A percentile compares a stretch with the other conserved stretches of the same genome.
phyloP scores from a whole-genome alignment of 92 coral and sea anemone genomes.

The Siderastrea siderea region DNA sequence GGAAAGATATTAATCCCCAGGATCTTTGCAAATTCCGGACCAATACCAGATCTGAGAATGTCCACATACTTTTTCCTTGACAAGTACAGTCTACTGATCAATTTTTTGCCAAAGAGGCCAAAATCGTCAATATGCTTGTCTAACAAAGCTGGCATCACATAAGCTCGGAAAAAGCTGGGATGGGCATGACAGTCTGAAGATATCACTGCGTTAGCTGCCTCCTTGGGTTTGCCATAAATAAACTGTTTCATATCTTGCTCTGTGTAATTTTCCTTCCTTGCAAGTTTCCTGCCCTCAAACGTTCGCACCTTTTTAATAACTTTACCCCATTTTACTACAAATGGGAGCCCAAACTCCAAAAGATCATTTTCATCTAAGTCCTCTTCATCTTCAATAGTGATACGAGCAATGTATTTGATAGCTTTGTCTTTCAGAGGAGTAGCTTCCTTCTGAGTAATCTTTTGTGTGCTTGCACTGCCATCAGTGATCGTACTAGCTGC shows the following conservation, averaged over 20 bases:
- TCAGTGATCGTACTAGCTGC: neutral
- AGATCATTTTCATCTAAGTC: conserved; percentile 17
- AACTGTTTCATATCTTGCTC: conserved; percentile 47
- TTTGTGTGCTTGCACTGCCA: neutral
- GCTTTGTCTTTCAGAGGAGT: neutral
- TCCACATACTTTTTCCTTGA: conserved; percentile 15
- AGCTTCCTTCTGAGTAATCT: neutral
- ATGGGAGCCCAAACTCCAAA: conserved; percentile 31
- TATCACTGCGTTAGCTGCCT: conserved; percentile 32
- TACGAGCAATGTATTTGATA: neutral
- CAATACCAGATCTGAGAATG: conserved; percentile 26
- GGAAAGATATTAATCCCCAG: conserved; percentile 50
- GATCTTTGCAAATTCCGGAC: conserved; percentile 43
- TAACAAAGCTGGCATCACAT: conserved; percentile 47
- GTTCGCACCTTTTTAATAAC: neutral
- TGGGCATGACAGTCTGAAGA: conserved; percentile 15
- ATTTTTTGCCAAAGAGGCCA: conserved; percentile 37
- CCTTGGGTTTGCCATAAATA: conserved; percentile 41
- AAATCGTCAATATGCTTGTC: conserved; percentile 31
- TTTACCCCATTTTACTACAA: conserved; percentile 37
- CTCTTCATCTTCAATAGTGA: conserved; percentile 17
- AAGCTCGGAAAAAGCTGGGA: conserved; percentile 46
- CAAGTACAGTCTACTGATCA: conserved; percentile 28
- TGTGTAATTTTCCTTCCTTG: conserved; percentile 30
- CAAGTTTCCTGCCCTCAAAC: conserved; percentile 17